Evolutionary conservation across 2,113 vertebrate genomes (phyloP).

Genomic region (Panurus biarmicus): DNA sequence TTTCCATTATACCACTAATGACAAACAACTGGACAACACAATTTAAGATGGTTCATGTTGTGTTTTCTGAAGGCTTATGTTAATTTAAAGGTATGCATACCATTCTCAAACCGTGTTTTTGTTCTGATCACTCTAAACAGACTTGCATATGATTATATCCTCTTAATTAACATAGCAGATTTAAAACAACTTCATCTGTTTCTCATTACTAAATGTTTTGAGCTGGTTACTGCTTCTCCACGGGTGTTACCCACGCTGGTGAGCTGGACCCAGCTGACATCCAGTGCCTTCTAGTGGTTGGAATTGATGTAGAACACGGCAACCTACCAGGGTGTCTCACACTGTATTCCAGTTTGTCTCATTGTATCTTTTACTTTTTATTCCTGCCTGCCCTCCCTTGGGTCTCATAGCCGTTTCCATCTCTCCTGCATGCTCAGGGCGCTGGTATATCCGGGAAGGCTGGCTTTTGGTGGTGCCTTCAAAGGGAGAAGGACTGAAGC

Average conservation of each 20-base stretch:
- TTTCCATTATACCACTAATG: not conserved
- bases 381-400: accelerated
- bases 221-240: not conserved
- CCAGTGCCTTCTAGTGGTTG: not conserved
- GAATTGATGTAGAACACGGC: not conserved
- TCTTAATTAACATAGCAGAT: not conserved
- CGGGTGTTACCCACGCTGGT: accelerated
- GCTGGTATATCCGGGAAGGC: conserved; percentile 88
- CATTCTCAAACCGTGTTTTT: accelerated
- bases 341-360: not conserved
- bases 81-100: not conserved
- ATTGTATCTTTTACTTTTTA: too few species aligned
- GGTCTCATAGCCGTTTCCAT: not conserved
- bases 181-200: not conserved
- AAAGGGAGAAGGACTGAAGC: conserved; percentile 78
- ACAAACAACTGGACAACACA: not conserved
- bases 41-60: not conserved
- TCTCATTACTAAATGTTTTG: not conserved
- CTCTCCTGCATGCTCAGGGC: conserved; percentile 63
- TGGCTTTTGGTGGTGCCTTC: conserved; percentile 85
- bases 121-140: not conserved
- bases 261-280: not conserved
- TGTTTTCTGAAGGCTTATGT: not conserved
- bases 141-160: not conserved
- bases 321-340: not conserved